phyloP scores from a whole-genome alignment of 2,113 vertebrate species.

The Anarrhichthys ocellatus region DNA sequence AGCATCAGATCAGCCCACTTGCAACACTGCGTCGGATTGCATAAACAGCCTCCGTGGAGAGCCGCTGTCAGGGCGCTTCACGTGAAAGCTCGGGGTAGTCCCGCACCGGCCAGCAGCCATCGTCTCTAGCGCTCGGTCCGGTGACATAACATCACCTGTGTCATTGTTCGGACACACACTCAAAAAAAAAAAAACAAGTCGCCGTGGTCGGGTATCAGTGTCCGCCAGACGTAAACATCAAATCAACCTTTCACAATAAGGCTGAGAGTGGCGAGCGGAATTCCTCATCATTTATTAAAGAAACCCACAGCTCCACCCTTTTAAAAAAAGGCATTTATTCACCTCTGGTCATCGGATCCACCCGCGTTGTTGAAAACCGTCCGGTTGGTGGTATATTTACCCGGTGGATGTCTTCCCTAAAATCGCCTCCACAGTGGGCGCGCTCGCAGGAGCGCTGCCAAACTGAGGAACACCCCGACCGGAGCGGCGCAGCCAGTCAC shows the following conservation, averaged over 20 bases:
- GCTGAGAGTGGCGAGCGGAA: conserved; percentile 40
- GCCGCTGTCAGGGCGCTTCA: conserved; percentile 33
- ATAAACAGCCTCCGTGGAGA: conserved; percentile 63
- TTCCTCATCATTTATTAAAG: conserved; percentile 79
- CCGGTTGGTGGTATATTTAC: conserved; percentile 4
- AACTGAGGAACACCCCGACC: conserved; percentile 55
- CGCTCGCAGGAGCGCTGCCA: conserved; percentile 37
- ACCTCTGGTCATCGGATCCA: background rate
- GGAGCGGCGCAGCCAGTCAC: conserved; percentile 63
- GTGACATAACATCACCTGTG: conserved; percentile 48
- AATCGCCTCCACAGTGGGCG: conserved; percentile 43
- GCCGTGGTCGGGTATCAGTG: conserved; percentile 1
- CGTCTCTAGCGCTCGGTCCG: conserved; percentile 24
- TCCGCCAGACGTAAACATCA: conserved; percentile 47
- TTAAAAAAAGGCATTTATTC: conserved; percentile 36
- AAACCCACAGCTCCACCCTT: conserved; percentile 79
- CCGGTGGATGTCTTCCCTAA: conserved; percentile 37
- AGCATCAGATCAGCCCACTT: conserved; percentile 50
- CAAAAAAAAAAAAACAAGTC: conserved; percentile 4
- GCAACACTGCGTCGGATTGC: conserved; percentile 73
- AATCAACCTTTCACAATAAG: conserved; percentile 37
- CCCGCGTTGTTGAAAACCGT: background rate
- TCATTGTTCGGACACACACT: conserved; percentile 16
- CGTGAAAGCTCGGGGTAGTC: conserved; percentile 37
- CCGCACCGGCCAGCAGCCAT: conserved; percentile 55